Evolutionary conservation across 2,888 invertebrate species (phyloP).

Genomic region (Trissoscelio sp.): DNA sequence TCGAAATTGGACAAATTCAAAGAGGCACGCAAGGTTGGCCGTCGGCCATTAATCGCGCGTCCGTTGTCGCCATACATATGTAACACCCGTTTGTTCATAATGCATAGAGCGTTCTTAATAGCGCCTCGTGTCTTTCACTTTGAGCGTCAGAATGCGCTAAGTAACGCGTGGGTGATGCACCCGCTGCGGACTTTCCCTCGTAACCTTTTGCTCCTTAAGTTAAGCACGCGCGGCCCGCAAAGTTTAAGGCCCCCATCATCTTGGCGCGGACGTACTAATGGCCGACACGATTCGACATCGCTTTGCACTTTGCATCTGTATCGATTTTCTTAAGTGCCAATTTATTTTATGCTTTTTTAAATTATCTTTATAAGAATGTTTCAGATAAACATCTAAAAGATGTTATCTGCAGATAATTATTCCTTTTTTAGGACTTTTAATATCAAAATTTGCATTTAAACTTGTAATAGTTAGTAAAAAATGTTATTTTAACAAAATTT

Average conservation of each 20-base stretch:
- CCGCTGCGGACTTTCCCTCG: constrained; percentile 77
- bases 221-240: constrained; percentile 44
- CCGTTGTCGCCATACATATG: constrained; percentile 39
- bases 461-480: too few relatives aligned
- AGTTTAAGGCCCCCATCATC: constrained; percentile 64
- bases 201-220: constrained; percentile 77
- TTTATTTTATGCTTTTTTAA: background rate
- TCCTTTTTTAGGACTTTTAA: too few relatives aligned
- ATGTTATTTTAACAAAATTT: constrained; percentile 12
- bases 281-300: constrained; percentile 39
- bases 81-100: constrained; percentile 51
- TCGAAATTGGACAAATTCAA: constrained; percentile 1
- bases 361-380: too few relatives aligned
- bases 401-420: too few relatives aligned
- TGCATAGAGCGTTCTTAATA: constrained; percentile 68
- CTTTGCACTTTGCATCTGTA: constrained; percentile 52
- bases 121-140: constrained; percentile 78
- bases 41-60: constrained; percentile 10
- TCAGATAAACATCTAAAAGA: too few relatives aligned
- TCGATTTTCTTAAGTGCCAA: background rate
- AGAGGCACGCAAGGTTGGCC: background rate
- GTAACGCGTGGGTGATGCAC: constrained; percentile 77
- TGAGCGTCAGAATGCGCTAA: constrained; percentile 80
- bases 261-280: constrained; percentile 31
- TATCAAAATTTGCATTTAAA: too few relatives aligned